These are phyloP conservation scores for Brachionus rubens DNA, from an alignment of 1,140 invertebrate species.

Conservation along the genomic window DNA sequence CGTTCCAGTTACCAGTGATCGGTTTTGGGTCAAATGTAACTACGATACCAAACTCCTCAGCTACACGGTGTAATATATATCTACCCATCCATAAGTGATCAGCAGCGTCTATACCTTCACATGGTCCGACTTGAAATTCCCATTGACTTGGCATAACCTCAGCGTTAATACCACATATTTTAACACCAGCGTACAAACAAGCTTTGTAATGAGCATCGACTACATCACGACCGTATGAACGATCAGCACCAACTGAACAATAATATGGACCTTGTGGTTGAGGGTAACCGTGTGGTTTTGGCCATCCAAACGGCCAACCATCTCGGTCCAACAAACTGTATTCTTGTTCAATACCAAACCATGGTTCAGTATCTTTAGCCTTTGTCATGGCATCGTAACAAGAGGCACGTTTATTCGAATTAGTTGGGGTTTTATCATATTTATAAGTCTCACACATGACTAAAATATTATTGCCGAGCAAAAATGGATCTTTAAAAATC, in stretches of 20 bases:
- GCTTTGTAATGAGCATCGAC: conserved; percentile 76
- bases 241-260: conserved; percentile 89
- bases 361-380: conserved; percentile 75
- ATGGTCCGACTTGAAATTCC: conserved; percentile 67
- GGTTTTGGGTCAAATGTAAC: conserved; percentile 85
- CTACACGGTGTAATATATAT: conserved; percentile 73
- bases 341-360: conserved; percentile 93
- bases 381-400: conserved; percentile 72
- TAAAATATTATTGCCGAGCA: conserved; percentile 76
- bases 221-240: conserved; percentile 76
- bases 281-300: conserved; percentile 79
- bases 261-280: conserved; percentile 85
- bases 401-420: conserved; percentile 72
- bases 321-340: conserved; percentile 86
- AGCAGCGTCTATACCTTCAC: conserved; percentile 75
- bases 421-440: conserved; percentile 68
- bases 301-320: conserved; percentile 87
- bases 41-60: conserved; percentile 85
- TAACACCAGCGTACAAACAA: conserved; percentile 78
- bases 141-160: conserved; percentile 84
- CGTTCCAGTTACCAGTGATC: conserved; percentile 78
- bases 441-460: conserved; percentile 81
- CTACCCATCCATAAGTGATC: conserved; percentile 87
- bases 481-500: conserved; percentile 87
- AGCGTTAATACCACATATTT: conserved; percentile 83